A percentile compares a stretch with the other conserved stretches of the same genome.
Evolutionary conservation across 2,113 vertebrate genomes (phyloP).

Genomic region (Pseudorectes ferrugineus): DNA sequence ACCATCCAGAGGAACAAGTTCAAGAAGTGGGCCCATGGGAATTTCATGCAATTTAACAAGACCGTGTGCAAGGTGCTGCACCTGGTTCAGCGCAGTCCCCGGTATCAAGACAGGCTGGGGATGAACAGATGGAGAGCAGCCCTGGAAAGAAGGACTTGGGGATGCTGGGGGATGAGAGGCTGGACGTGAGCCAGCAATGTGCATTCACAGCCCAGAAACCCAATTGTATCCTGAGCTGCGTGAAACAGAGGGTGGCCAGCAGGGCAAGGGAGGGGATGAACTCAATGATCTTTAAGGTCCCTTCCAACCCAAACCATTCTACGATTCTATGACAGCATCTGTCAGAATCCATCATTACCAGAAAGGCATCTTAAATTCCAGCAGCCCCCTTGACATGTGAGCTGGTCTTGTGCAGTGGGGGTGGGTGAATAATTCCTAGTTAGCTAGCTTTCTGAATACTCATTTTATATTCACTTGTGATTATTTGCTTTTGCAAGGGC

Average conservation of each 20-base stretch:
- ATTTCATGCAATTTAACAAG: not conserved
- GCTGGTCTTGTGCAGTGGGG: not conserved
- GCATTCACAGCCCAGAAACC: not conserved
- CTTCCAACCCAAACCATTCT: not conserved
- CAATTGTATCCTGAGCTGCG: not conserved
- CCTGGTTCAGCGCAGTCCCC: fast-evolving
- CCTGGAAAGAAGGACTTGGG: not conserved
- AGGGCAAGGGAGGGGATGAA: not conserved
- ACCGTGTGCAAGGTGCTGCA: not conserved
- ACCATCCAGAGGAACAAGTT: not conserved
- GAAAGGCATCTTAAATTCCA: not conserved
- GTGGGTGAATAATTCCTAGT: not conserved
- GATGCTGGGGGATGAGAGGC: not conserved
- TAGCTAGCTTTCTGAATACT: not conserved
- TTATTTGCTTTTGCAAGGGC: not conserved
- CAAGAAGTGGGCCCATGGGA: not conserved
- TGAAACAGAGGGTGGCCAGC: not conserved
- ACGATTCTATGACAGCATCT: not conserved
- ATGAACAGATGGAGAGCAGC: not conserved
- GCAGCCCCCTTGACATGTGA: not conserved
- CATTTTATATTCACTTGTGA: not conserved
- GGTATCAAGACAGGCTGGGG: not conserved
- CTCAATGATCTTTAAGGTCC: not conserved
- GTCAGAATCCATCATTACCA: not conserved
- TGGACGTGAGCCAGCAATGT: not conserved